Evolutionary conservation across 1,140 invertebrate genomes (phyloP).

Genomic region (Stegodyphus dumicola): DNA sequence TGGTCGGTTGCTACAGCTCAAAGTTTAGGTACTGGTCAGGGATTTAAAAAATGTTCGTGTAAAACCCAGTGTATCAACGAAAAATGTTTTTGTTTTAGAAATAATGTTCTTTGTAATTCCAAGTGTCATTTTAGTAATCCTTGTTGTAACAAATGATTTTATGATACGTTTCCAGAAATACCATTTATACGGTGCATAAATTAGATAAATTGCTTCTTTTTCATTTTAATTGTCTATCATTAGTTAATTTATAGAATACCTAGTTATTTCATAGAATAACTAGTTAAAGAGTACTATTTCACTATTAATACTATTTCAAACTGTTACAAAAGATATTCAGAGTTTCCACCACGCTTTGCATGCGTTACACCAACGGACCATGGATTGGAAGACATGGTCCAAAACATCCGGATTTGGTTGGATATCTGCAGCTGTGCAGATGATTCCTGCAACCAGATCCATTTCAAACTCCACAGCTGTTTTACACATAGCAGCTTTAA

Average conservation of each 20-base stretch:
- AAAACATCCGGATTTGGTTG: conserved; percentile 3
- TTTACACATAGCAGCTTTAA: background rate
- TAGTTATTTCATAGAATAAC: no score
- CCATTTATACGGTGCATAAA: no score
- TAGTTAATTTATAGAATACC: no score
- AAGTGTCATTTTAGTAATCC: no score
- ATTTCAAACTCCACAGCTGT: conserved; percentile 18
- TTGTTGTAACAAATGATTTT: no score
- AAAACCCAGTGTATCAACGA: no score
- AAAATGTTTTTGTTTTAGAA: no score
- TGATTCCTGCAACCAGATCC: conserved; percentile 18
- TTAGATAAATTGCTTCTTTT: no score
- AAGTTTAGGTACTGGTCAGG: conserved; percentile 59
- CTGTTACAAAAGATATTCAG: conserved; percentile 3
- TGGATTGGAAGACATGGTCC: background rate
- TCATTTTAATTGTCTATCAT: no score
- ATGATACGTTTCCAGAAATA: no score
- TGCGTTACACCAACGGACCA: background rate
- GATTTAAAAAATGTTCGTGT: conserved; percentile 37
- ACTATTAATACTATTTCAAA: background rate
- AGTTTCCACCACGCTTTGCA: background rate
- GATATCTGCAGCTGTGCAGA: background rate
- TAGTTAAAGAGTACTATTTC: no score
- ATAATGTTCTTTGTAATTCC: no score
- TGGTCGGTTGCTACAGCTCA: conserved; percentile 59